Conservation (phyloP, 37 sponge, comb jelly and placozoan genomes). For the Diacarnus erythraeanus region DNA sequence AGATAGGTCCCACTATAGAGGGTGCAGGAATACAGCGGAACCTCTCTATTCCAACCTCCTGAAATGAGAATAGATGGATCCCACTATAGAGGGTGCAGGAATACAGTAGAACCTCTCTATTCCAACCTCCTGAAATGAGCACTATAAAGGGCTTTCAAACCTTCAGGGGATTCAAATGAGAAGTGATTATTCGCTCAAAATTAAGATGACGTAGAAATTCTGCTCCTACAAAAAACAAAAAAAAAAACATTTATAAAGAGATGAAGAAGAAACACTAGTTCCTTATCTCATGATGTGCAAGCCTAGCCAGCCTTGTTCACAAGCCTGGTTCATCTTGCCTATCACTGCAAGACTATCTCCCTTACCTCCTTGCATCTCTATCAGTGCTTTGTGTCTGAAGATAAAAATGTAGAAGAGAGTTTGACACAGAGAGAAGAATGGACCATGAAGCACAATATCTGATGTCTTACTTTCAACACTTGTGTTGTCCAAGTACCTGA, state of each 20-base stretch:
- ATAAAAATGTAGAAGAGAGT: slow-evolving; percentile 81
- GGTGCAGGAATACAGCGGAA: no score
- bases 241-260: neutral
- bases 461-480: slow-evolving; percentile 21
- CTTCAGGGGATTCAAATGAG: slow-evolving; percentile 79
- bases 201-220: slow-evolving; percentile 61
- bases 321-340: no score
- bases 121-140: no score
- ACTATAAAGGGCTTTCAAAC: slow-evolving; percentile 21
- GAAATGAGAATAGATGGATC: no score
- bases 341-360: no score
- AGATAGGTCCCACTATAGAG: no score
- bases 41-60: no score
- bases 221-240: slow-evolving; percentile 30
- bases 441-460: slow-evolving; percentile 43
- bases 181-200: slow-evolving; percentile 73
- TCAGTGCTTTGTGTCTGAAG: slow-evolving; percentile 67
- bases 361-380: slow-evolving; percentile 47
- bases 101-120: no score
- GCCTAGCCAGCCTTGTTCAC: no score
- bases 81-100: no score
- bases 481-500: slow-evolving; percentile 57
- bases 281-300: neutral
- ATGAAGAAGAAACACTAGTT: neutral
- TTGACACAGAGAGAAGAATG: slow-evolving; percentile 80